Evolutionary conservation across 2,113 vertebrate species (phyloP).

Genomic region (Gallinago paraguaiae): DNA sequence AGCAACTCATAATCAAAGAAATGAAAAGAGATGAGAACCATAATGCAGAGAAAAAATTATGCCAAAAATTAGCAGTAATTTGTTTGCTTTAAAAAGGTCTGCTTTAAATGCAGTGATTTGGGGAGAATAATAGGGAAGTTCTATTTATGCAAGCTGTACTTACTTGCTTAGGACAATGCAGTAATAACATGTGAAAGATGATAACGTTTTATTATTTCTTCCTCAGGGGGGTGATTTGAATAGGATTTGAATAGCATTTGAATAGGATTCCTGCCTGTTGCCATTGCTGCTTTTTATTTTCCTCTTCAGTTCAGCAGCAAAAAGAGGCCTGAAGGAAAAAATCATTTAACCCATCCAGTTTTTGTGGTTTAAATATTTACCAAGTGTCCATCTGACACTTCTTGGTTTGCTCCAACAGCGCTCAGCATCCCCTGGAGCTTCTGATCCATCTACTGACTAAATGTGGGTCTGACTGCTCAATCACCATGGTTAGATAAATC

Average conservation of each 20-base stretch:
- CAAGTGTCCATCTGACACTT: background rate
- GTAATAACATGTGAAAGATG: background rate
- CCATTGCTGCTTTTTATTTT: background rate
- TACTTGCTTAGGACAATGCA: background rate
- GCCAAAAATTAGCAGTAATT: background rate
- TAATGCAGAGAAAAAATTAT: background rate
- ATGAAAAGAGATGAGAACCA: background rate
- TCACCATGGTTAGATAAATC: background rate
- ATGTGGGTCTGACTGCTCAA: background rate
- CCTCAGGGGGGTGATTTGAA: background rate
- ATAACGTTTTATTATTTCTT: background rate
- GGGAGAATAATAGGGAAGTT: background rate
- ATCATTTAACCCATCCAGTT: background rate
- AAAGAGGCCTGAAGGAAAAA: background rate
- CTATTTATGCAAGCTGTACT: background rate
- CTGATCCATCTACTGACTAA: background rate
- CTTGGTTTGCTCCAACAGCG: background rate
- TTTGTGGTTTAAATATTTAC: background rate
- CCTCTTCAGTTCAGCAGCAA: background rate
- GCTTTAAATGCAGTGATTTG: background rate
- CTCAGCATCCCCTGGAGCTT: background rate
- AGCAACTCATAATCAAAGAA: background rate
- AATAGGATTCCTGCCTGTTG: background rate
- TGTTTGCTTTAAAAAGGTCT: background rate
- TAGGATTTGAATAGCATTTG: background rate